A percentile compares a stretch with the other conserved stretches of the same genome.
Evolutionary conservation across 2,113 vertebrate species (phyloP).

Genomic region (Amphiprion ocellaris): DNA sequence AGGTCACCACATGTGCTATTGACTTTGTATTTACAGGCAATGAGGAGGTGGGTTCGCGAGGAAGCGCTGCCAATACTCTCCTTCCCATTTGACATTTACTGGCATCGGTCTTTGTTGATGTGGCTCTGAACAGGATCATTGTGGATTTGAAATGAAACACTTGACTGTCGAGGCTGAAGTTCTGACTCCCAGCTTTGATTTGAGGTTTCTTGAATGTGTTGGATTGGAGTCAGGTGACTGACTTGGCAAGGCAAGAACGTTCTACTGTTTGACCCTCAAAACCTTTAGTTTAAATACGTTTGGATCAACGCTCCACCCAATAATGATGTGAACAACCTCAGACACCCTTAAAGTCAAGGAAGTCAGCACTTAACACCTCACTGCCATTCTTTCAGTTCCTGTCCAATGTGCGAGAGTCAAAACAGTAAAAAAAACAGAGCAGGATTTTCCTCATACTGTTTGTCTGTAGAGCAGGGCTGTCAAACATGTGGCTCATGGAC

Average conservation of each 20-base stretch:
- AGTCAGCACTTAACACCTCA: background rate
- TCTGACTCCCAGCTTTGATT: slow-evolving; percentile 35
- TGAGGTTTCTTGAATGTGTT: slow-evolving; percentile 16
- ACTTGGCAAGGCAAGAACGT: slow-evolving; percentile 18
- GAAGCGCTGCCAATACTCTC: slow-evolving; percentile 3
- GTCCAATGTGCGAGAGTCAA: background rate
- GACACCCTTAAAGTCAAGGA: slow-evolving; percentile 22
- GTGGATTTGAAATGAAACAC: slow-evolving; percentile 40
- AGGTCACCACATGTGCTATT: slow-evolving; percentile 17
- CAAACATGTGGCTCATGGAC: no score
- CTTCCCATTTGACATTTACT: slow-evolving; percentile 8
- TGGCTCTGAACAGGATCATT: background rate
- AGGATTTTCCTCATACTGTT: no score
- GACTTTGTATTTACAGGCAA: slow-evolving; percentile 27
- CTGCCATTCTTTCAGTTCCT: background rate
- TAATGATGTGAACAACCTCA: slow-evolving; percentile 15
- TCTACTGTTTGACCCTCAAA: slow-evolving; percentile 16
- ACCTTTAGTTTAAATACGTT: slow-evolving; percentile 8
- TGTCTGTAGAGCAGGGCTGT: no score
- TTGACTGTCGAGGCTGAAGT: slow-evolving; percentile 10
- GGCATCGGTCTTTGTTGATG: slow-evolving; percentile 7
- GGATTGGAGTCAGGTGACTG: background rate
- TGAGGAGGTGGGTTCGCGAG: background rate
- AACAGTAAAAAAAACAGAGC: no score
- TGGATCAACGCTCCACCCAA: background rate